Evolutionary conservation across 2,888 invertebrate species (phyloP).

Genomic region (Ophonus ardosiacus): DNA sequence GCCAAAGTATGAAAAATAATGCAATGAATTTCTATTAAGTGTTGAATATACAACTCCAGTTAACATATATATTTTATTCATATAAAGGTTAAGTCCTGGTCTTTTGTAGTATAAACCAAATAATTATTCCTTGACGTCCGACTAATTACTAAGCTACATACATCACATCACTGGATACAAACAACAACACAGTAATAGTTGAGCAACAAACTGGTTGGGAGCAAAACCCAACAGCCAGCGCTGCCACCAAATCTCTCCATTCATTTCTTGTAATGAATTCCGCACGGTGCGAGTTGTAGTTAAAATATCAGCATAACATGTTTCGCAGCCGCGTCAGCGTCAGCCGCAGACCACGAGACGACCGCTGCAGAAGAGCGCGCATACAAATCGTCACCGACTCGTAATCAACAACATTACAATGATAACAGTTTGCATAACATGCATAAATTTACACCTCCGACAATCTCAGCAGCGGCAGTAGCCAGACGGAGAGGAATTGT

Average conservation of each 20-base stretch:
- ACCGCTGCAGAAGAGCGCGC: constrained; percentile 43
- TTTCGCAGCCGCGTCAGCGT: constrained; percentile 40
- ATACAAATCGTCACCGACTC: constrained; percentile 54
- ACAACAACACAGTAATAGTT: not conserved
- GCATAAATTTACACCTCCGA: constrained; percentile 58
- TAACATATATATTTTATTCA: no score
- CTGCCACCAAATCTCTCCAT: constrained; percentile 25
- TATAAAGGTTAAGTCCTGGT: no score
- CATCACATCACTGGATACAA: no score
- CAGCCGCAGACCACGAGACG: constrained; percentile 36
- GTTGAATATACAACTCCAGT: no score
- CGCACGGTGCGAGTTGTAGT: not conserved
- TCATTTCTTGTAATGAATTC: constrained; percentile 34
- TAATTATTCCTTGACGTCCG: no score
- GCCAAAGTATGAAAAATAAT: no score
- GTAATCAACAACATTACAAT: constrained; percentile 60
- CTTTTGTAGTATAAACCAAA: no score
- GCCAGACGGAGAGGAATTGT: constrained; percentile 4
- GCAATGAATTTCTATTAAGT: no score
- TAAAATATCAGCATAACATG: constrained; percentile 43
- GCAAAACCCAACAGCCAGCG: not conserved
- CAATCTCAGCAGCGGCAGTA: constrained; percentile 2
- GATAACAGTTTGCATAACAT: constrained; percentile 63
- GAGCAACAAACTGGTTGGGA: not conserved
- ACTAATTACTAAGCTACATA: no score